Evolutionary conservation across 2,797 vertebrate genomes (phyloP).

Genomic region (Melanogrammus aeglefinus): DNA sequence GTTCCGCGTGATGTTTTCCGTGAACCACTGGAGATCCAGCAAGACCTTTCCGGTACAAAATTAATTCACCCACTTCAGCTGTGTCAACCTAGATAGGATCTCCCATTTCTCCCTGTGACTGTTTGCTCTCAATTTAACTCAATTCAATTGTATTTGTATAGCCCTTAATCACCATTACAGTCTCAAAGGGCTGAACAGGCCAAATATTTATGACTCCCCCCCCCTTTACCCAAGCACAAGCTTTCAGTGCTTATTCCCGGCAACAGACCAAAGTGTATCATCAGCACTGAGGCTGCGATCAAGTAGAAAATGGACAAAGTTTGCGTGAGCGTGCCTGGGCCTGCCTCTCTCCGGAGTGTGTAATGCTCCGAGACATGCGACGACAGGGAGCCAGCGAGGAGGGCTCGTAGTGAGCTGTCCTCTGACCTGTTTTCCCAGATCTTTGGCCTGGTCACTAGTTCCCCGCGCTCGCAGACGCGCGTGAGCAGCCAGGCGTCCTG

Average conservation of each 20-base stretch:
- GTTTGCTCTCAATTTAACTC: neutral
- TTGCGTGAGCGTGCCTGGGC: neutral
- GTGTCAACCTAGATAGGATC: neutral
- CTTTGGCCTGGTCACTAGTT: constrained; percentile 35
- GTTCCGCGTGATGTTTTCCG: constrained; percentile 67
- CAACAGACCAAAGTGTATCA: neutral
- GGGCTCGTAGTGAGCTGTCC: neutral
- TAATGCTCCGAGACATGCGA: neutral
- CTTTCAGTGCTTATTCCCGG: neutral
- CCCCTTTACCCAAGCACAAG: neutral
- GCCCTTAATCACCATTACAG: too few species aligned
- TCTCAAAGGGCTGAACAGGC: too few species aligned
- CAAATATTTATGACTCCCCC: too few species aligned
- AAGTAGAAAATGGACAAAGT: neutral
- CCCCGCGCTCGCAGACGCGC: constrained; percentile 16
- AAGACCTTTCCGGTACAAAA: constrained; percentile 59
- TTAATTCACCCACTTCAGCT: neutral
- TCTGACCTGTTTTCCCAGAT: constrained; percentile 50
- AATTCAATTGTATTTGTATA: too few species aligned
- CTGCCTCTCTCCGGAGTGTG: neutral
- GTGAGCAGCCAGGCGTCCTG: constrained; percentile 7
- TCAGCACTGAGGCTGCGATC: neutral
- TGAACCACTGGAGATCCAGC: constrained; percentile 59
- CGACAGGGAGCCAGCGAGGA: neutral
- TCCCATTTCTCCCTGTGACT: neutral